Evolutionary conservation across 2,113 vertebrate species (phyloP), one percentile per base, ranked within the genome.

Genomic region (Poecile atricapillus): DNA sequence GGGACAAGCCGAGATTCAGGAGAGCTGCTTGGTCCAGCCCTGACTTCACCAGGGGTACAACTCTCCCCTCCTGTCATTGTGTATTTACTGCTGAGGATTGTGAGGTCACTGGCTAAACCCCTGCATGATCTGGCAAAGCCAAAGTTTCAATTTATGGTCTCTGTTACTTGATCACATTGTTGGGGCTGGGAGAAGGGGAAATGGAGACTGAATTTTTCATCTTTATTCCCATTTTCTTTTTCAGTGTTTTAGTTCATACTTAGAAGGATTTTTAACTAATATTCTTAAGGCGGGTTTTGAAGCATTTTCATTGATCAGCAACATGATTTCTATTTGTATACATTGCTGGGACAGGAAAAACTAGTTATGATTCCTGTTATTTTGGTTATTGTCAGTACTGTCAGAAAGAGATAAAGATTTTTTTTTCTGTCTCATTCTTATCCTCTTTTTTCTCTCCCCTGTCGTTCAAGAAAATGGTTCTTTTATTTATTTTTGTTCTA

Each of bases 401-500:
- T 55, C 70, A 88, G 55, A 85, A 92, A 93, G 59, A 92, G 63
- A 96, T 77, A 95, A 91, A 95, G 59, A 27, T 73, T 81, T 53
- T 33, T 53, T 33, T 43, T 89, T 80, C 17, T 78, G 19, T 87
- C 37, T 78, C n/a, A 50, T 8, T 75, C 58, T 84, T 17, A 39
- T 0, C 3, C 1, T 23, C 7, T 43, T 63, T 31, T 52, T 49
- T 31, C 15, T 59, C 15, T 60, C 37, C 21, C 65, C 64, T 92
- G 88, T 96, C 95, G 94, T 97, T 97, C 97, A 98, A 94, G 90
- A 97, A 98, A 98, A 98, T 97, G 94, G 86, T 92, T 96, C 71
- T 91, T 97, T 97, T 97, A 97, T 98, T 98, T 97, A 98, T 98
- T 98, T 98, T 98, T 94, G 43, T 65, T 96, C 64, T 95, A 71